Conservation (phyloP, 1,140 invertebrate genomes). For the Micrasema minimum region DNA sequence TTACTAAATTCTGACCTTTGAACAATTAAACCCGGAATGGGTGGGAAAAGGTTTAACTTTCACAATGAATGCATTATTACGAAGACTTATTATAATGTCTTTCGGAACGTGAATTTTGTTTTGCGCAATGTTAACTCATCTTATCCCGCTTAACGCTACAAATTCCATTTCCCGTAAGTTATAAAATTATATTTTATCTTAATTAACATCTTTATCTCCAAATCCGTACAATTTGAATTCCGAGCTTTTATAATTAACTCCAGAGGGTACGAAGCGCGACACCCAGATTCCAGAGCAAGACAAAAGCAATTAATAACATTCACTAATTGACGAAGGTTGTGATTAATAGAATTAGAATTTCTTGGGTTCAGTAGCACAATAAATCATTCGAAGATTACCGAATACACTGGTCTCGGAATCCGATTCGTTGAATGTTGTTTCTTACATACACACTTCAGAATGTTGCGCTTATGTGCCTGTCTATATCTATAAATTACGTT, state of each 20-base stretch:
- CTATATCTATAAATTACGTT: too few relatives aligned
- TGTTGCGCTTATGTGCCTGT: too few relatives aligned
- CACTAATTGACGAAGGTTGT: constrained; percentile 30
- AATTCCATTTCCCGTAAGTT: constrained; percentile 24
- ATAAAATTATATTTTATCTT: constrained; percentile 30
- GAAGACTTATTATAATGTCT: too few relatives aligned
- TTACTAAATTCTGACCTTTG: too few relatives aligned
- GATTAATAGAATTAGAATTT: constrained; percentile 36
- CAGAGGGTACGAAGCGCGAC: constrained; percentile 3
- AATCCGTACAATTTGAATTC: constrained; percentile 32
- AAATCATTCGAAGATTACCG: constrained; percentile 32
- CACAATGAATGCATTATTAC: too few relatives aligned
- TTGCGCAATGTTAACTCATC: not conserved
- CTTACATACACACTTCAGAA: too few relatives aligned
- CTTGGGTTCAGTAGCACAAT: constrained; percentile 27
- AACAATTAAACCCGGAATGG: too few relatives aligned
- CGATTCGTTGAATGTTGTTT: constrained; percentile 6
- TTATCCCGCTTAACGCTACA: constrained; percentile 15
- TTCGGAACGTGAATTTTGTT: too few relatives aligned
- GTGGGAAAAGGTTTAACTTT: too few relatives aligned
- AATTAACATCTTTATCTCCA: constrained; percentile 33
- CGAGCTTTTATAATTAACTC: constrained; percentile 32
- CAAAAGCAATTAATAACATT: constrained; percentile 33
- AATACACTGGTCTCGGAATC: not conserved
- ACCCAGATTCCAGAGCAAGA: constrained; percentile 9